Conservation (phyloP, 2,797 vertebrate species). For the Salarias fasciatus region DNA sequence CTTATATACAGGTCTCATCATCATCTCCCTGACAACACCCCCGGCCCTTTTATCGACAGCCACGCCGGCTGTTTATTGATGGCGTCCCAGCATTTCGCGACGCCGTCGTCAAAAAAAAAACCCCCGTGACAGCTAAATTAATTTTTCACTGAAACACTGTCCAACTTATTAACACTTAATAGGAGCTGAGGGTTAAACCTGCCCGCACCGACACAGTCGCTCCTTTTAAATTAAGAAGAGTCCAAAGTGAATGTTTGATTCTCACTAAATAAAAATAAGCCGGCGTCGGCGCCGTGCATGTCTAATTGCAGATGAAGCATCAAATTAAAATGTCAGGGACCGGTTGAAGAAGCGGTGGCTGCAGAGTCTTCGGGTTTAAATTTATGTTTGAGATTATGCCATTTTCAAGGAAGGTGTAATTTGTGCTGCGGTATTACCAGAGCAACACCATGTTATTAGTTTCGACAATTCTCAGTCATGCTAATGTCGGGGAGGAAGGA, state of each 20-base stretch:
- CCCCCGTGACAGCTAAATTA: conserved; percentile 60
- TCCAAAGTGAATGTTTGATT: conserved; percentile 71
- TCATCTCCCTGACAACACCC: conserved; percentile 27
- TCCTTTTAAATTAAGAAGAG: conserved; percentile 60
- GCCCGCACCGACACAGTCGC: conserved; percentile 24
- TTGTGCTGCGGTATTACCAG: conserved; percentile 67
- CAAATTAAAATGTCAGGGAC: conserved; percentile 76
- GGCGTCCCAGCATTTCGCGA: conserved; percentile 36
- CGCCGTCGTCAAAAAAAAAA: conserved; percentile 38
- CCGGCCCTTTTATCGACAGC: conserved; percentile 33
- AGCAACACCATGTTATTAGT: conserved; percentile 74
- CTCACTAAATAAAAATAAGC: conserved; percentile 72
- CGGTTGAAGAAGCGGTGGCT: conserved; percentile 52
- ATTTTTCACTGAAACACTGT: conserved; percentile 56
- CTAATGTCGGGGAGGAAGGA: conserved; percentile 66
- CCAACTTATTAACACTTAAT: conserved; percentile 61
- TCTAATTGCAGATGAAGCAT: conserved; percentile 79
- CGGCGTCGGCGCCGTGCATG: conserved; percentile 68
- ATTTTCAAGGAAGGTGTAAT: conserved; percentile 75
- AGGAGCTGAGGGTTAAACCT: conserved; percentile 38
- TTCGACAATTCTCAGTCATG: conserved; percentile 74
- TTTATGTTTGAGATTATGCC: conserved; percentile 67
- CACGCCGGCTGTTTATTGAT: conserved; percentile 17
- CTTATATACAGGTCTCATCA: conserved; percentile 27
- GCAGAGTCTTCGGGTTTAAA: conserved; percentile 58